phyloP scores from a whole-genome alignment of 2,888 invertebrate genomes.

The Cheilosia vernalis region DNA sequence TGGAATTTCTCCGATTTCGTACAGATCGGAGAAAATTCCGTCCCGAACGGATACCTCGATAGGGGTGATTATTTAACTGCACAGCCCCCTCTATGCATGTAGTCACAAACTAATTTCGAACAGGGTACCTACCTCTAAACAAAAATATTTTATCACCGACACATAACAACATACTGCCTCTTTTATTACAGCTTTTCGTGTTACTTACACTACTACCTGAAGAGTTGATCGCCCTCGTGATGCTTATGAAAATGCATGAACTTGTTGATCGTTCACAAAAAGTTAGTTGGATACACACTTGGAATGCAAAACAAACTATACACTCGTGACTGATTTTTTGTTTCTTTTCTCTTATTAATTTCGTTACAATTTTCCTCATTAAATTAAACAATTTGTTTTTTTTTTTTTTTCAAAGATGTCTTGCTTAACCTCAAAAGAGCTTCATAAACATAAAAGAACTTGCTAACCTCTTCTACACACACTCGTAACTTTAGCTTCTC shows the following conservation, averaged over 20 bases:
- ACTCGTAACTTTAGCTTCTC: conserved; percentile 36
- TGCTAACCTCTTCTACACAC: not conserved
- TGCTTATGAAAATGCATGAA: conserved; percentile 52
- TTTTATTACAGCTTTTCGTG: conserved; percentile 62
- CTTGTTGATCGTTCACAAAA: conserved; percentile 40
- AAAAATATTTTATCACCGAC: conserved; percentile 25
- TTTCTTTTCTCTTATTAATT: not conserved
- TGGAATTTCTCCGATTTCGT: too few relatives aligned
- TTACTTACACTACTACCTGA: conserved; percentile 63
- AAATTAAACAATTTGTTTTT: conserved; percentile 10
- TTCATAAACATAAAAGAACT: conserved; percentile 18
- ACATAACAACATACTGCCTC: conserved; percentile 62
- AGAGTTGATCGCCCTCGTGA: conserved; percentile 58
- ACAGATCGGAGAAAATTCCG: too few relatives aligned
- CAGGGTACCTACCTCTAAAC: not conserved
- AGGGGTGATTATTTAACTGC: not conserved
- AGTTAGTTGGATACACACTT: conserved; percentile 39
- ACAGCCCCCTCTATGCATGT: conserved; percentile 25
- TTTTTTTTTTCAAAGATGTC: conserved; percentile 19
- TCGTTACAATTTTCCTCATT: conserved; percentile 10
- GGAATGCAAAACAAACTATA: conserved; percentile 39
- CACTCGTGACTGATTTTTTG: conserved; percentile 44
- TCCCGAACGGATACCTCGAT: too few relatives aligned
- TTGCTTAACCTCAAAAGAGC: conserved; percentile 37
- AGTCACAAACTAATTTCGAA: conserved; percentile 15